Evolutionary conservation across 2,797 vertebrate genomes (phyloP).

Genomic region (Cetoscarus ocellatus): DNA sequence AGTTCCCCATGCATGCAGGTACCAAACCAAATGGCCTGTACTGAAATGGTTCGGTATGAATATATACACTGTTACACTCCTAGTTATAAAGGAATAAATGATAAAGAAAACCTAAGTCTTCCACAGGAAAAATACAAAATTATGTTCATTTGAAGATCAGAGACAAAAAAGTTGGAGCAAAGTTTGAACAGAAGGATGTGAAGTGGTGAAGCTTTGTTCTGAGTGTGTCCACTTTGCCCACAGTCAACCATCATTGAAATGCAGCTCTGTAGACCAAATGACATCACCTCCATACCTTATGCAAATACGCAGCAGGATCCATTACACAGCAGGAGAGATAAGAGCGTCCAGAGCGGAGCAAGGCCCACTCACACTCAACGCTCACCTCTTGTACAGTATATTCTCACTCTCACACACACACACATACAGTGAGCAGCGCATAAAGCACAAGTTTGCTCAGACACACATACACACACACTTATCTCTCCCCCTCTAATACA

Average conservation of each 20-base stretch:
- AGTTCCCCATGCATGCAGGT: no score
- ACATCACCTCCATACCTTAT: conserved; percentile 75
- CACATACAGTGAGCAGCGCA: conserved; percentile 28
- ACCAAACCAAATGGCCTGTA: no score
- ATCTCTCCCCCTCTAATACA: conserved; percentile 81
- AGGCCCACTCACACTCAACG: conserved; percentile 75
- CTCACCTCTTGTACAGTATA: conserved; percentile 69
- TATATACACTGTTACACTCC: no score
- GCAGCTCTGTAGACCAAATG: conserved; percentile 60
- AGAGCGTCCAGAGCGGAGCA: conserved; percentile 78
- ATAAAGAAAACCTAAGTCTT: not conserved
- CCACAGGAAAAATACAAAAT: not conserved
- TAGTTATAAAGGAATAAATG: not conserved
- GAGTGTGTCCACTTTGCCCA: conserved; percentile 65
- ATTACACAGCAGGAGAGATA: conserved; percentile 74
- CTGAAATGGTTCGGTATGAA: no score
- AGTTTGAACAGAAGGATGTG: conserved; percentile 47
- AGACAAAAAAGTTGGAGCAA: conserved; percentile 41
- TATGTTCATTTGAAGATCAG: not conserved
- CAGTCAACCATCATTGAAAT: conserved; percentile 69
- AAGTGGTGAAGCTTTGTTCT: conserved; percentile 42
- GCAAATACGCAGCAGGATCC: conserved; percentile 75
- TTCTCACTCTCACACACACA: conserved; percentile 46
- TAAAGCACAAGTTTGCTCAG: conserved; percentile 52
- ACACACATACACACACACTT: conserved; percentile 60